Conservation (phyloP, 2,113 vertebrate species). For the Geococcyx californianus region DNA sequence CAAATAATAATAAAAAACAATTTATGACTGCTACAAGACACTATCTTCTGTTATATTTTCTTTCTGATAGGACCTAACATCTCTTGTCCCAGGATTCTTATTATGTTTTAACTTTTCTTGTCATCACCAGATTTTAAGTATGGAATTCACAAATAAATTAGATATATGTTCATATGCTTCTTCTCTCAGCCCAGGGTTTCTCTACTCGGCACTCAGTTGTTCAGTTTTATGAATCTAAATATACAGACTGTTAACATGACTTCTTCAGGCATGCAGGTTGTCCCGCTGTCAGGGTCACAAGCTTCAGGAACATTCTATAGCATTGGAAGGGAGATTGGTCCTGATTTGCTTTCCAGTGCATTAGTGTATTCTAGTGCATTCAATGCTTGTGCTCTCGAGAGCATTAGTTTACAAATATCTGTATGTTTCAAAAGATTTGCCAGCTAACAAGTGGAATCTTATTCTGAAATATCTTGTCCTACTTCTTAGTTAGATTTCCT, state of each 20-base stretch:
- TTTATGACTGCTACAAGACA: not conserved
- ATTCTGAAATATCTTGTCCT: not conserved
- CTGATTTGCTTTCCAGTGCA: not conserved
- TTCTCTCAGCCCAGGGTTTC: not conserved
- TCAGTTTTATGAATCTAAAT: not conserved
- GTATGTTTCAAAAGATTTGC: not conserved
- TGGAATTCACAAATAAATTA: not conserved
- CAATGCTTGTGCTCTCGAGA: not conserved
- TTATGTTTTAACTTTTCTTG: not conserved
- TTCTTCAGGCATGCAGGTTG: not conserved
- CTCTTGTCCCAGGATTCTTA: not conserved
- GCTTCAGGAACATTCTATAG: not conserved
- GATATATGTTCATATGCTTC: not conserved
- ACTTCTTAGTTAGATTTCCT: not conserved
- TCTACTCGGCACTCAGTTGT: not conserved
- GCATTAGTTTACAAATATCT: not conserved
- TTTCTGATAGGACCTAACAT: not conserved
- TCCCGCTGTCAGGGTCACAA: not conserved
- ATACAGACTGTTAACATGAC: not conserved
- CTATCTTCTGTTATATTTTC: not conserved
- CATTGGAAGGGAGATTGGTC: not conserved
- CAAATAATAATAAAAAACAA: not conserved
- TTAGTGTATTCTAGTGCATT: not conserved
- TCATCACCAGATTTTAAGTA: not conserved
- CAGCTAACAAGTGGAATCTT: not conserved